phyloP scores from a whole-genome alignment of 2,888 invertebrate genomes.

The Erynnis tages region DNA sequence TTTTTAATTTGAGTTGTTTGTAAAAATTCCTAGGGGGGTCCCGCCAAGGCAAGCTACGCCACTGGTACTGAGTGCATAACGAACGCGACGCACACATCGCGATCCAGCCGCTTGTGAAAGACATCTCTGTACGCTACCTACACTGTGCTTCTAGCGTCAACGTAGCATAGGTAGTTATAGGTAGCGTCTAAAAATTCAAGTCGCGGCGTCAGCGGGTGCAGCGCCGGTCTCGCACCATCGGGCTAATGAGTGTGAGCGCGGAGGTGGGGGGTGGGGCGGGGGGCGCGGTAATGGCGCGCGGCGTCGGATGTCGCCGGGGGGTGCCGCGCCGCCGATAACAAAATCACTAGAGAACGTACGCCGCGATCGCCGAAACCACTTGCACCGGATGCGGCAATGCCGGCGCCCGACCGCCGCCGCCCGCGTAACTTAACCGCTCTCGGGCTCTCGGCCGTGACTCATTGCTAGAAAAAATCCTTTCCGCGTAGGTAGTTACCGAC shows the following conservation, averaged over 20 bases:
- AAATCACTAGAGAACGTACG: slow-evolving; percentile 75
- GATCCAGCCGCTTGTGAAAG: too few species aligned
- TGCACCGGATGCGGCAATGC: slow-evolving; percentile 43
- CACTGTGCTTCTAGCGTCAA: too few species aligned
- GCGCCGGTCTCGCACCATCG: slow-evolving; percentile 63
- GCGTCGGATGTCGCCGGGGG: slow-evolving; percentile 77
- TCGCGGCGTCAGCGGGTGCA: slow-evolving; percentile 61
- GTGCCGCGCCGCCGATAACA: slow-evolving; percentile 75
- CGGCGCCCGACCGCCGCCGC: slow-evolving; percentile 3
- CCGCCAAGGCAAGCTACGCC: too few species aligned
- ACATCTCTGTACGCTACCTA: too few species aligned
- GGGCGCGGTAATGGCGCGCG: slow-evolving; percentile 69
- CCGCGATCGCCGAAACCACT: slow-evolving; percentile 36
- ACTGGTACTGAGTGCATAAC: too few species aligned
- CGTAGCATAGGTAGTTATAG: slow-evolving; percentile 31
- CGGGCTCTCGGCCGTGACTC: slow-evolving; percentile 15
- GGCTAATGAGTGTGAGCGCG: slow-evolving; percentile 57
- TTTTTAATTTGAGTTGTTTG: too few species aligned
- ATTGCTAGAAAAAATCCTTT: slow-evolving; percentile 21
- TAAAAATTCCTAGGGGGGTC: too few species aligned
- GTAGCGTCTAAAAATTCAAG: slow-evolving; percentile 64
- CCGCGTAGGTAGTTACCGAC: neutral
- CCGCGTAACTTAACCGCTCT: neutral
- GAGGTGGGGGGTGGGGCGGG: slow-evolving; percentile 39
- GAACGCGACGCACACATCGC: too few species aligned